Conservation (phyloP, 2,113 vertebrate genomes). For the Cyanoramphus novaezelandiae region DNA sequence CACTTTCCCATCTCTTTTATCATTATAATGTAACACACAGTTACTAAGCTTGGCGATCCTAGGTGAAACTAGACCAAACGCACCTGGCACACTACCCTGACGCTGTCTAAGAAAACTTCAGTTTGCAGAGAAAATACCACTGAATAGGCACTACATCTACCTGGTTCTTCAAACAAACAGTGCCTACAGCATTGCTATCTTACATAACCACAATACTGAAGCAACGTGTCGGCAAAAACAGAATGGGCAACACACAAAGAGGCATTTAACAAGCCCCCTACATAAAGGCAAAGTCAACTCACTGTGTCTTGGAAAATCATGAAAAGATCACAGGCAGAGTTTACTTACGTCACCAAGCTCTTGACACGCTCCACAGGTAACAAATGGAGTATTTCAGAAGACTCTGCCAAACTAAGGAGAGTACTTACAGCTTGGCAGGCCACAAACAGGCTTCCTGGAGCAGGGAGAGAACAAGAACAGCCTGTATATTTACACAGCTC, state of each 20-base stretch:
- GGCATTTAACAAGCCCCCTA: not conserved
- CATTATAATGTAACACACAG: not conserved
- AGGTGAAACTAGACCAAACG: not conserved
- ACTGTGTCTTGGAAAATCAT: not conserved
- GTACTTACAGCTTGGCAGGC: constrained; percentile 90
- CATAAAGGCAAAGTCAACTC: not conserved
- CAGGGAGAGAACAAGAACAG: constrained; percentile 41
- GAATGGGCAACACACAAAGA: not conserved
- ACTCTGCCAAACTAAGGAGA: constrained; percentile 87
- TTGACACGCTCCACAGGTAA: constrained; percentile 84
- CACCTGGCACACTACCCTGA: not conserved
- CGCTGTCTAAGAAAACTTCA: not conserved
- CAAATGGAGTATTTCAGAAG: constrained; percentile 81
- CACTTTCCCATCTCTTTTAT: not conserved
- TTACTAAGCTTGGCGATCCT: not conserved
- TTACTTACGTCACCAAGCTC: constrained; percentile 81
- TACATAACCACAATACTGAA: not conserved
- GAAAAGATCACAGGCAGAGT: not conserved
- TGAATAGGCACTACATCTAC: not conserved
- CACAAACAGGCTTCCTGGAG: constrained; percentile 85
- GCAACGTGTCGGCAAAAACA: fast-evolving
- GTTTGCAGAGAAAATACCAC: not conserved
- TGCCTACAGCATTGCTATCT: not conserved
- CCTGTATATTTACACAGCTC: constrained; percentile 14
- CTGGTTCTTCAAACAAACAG: not conserved